Conservation (phyloP, 1,140 invertebrate genomes). For the Brachionus rubens region DNA sequence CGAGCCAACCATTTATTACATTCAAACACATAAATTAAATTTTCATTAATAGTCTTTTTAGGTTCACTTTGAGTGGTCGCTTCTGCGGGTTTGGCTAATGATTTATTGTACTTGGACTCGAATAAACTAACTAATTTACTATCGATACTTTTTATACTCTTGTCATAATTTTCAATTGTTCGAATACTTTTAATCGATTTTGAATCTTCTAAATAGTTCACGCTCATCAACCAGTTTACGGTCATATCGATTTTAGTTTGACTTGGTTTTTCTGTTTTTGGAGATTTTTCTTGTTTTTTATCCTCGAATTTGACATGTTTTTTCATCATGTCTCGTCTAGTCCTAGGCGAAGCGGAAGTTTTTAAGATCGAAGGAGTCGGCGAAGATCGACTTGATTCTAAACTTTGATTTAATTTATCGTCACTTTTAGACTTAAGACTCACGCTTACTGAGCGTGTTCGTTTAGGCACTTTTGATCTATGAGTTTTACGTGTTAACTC, state of each 20-base stretch:
- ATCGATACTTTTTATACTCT: neutral
- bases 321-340: neutral
- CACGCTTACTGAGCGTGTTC: neutral
- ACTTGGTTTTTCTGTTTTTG: neutral
- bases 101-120: neutral
- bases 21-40: slow-evolving; percentile 57
- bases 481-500: neutral
- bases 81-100: neutral
- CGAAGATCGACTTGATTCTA: neutral
- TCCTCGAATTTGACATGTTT: slow-evolving; percentile 46
- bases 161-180: slow-evolving; percentile 35
- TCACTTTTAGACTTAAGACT: neutral
- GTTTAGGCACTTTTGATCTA: neutral
- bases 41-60: slow-evolving; percentile 58
- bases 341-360: slow-evolving; percentile 12
- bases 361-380: slow-evolving; percentile 25
- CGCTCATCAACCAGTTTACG: slow-evolving; percentile 29
- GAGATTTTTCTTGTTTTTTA: neutral
- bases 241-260: slow-evolving; percentile 32
- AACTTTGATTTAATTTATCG: neutral
- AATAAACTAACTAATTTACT: slow-evolving; percentile 48
- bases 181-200: neutral
- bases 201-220: neutral
- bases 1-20: slow-evolving; percentile 58
- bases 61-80: neutral